These are phyloP conservation scores for Callopanchax toddi DNA, from an alignment of 2,113 vertebrate species.

Conservation along the genomic window DNA sequence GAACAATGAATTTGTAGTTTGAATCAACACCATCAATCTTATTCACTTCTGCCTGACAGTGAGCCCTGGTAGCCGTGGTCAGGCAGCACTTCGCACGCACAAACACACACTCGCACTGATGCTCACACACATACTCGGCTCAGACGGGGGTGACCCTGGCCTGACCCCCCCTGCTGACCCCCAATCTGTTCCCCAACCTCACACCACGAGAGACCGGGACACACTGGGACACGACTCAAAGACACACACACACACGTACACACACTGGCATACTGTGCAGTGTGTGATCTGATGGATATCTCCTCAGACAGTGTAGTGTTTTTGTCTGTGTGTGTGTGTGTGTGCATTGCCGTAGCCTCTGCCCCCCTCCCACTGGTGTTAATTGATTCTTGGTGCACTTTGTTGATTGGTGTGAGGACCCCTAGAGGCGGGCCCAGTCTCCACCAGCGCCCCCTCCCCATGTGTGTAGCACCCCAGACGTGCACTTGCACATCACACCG, in stretches of 20 bases:
- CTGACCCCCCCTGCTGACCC: slow-evolving; percentile 81
- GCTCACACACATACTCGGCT: slow-evolving; percentile 48
- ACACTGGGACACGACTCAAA: slow-evolving; percentile 62
- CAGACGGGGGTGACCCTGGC: slow-evolving; percentile 81
- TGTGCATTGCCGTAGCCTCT: slow-evolving; percentile 76
- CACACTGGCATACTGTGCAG: slow-evolving; percentile 57
- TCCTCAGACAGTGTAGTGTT: slow-evolving; percentile 79
- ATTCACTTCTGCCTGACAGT: slow-evolving; percentile 67
- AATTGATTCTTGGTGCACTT: slow-evolving; percentile 84
- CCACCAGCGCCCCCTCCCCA: slow-evolving; percentile 67
- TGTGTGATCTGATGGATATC: slow-evolving; percentile 79
- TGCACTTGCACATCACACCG: slow-evolving; percentile 16
- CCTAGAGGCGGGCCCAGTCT: slow-evolving; percentile 77
- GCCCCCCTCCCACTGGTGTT: slow-evolving; percentile 85
- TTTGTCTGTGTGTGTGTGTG: slow-evolving; percentile 65
- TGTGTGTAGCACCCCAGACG: slow-evolving; percentile 52
- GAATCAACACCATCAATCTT: slow-evolving; percentile 79
- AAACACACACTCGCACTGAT: slow-evolving; percentile 25
- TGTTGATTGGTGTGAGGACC: slow-evolving; percentile 87
- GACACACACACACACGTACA: slow-evolving; percentile 62
- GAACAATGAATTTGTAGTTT: slow-evolving; percentile 73
- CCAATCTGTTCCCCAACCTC: slow-evolving; percentile 83
- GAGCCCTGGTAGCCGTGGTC: slow-evolving; percentile 56
- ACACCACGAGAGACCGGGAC: slow-evolving; percentile 75
- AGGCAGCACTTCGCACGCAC: slow-evolving; percentile 34